A percentile compares a stretch with the other conserved stretches of the same genome.
Evolutionary conservation across 2,797 vertebrate species (phyloP).

Genomic region (Vireo griseus): DNA sequence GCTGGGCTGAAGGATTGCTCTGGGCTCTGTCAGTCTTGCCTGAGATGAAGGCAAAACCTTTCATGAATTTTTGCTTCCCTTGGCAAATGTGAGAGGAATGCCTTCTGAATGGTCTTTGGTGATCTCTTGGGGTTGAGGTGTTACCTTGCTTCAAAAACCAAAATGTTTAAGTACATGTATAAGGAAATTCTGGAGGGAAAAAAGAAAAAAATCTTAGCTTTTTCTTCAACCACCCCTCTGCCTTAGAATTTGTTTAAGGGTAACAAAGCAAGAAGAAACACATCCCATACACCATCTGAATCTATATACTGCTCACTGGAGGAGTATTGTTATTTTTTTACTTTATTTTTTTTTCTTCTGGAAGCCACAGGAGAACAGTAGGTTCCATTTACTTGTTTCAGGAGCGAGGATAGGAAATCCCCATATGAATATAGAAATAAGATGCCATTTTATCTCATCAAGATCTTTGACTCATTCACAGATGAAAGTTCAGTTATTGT

Average conservation of each 20-base stretch:
- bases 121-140: background rate
- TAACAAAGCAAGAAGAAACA: background rate
- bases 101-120: background rate
- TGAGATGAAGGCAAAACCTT: background rate
- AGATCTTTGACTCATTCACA: background rate
- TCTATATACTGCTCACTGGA: background rate
- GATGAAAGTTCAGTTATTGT: background rate
- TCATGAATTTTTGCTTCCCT: background rate
- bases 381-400: background rate
- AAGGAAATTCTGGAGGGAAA: background rate
- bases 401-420: background rate
- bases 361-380: background rate
- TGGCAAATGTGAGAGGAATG: background rate
- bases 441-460: background rate
- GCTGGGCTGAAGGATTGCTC: background rate
- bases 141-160: background rate
- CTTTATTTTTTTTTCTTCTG: background rate
- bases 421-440: background rate
- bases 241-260: background rate
- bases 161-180: background rate
- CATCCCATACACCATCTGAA: background rate
- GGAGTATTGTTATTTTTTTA: background rate
- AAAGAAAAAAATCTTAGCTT: background rate
- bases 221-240: background rate
- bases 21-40: background rate